Percentiles rank a stretch among this genome's conserved stretches.
Evolutionary conservation across 1,140 invertebrate species (phyloP).

Genomic region (Diorhabda sublineata): DNA sequence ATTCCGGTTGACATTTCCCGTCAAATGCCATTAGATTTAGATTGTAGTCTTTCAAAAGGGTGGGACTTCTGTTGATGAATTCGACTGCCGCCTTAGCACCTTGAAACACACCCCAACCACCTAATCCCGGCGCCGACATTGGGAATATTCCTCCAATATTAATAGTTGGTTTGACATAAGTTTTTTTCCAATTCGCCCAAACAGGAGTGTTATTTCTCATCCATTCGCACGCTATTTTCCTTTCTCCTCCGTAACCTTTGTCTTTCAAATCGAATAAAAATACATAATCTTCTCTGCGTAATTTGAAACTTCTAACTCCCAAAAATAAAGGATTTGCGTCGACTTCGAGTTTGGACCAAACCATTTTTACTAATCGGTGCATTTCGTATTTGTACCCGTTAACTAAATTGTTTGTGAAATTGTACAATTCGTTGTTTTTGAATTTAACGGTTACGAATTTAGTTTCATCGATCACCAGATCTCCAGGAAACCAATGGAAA

Average conservation of each 20-base stretch:
- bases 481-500: slow-evolving; percentile 64
- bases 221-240: slow-evolving; percentile 68
- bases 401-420: slow-evolving; percentile 26
- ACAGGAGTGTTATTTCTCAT: slow-evolving; percentile 42
- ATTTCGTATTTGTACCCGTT: slow-evolving; percentile 60
- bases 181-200: slow-evolving; percentile 35
- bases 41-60: slow-evolving; percentile 60
- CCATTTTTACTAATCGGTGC: slow-evolving; percentile 63
- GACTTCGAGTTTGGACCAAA: slow-evolving; percentile 56
- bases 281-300: slow-evolving; percentile 54
- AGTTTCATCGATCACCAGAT: slow-evolving; percentile 54
- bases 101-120: slow-evolving; percentile 58
- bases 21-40: slow-evolving; percentile 59
- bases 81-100: slow-evolving; percentile 63
- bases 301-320: slow-evolving; percentile 55
- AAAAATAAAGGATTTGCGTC: slow-evolving; percentile 53
- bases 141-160: slow-evolving; percentile 77
- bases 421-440: slow-evolving; percentile 52
- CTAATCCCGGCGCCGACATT: slow-evolving; percentile 51
- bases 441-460: slow-evolving; percentile 52
- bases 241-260: neutral
- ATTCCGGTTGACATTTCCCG: slow-evolving; percentile 70
- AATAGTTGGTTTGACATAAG: neutral
- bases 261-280: slow-evolving; percentile 50
- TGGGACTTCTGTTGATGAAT: slow-evolving; percentile 61